Evolutionary conservation across 1,140 invertebrate species (phyloP), one percentile per base, ranked within the genome.

Genomic region (Drosophila kohkoa): DNA sequence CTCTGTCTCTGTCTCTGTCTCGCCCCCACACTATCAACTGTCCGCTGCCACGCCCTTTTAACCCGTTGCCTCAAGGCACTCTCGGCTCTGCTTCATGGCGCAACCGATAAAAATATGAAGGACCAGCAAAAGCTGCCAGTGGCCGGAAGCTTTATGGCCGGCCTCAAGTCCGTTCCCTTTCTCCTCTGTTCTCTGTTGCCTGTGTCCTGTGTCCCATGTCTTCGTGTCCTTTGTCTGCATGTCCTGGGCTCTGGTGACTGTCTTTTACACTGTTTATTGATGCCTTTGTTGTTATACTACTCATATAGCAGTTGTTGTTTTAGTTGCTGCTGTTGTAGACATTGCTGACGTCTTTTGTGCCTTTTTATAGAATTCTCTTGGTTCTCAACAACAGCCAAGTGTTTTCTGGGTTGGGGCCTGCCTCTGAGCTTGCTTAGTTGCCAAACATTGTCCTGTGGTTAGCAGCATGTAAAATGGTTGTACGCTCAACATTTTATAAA

Each of bases 221-320:
- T n/a, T 20, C 38, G 20, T 13, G 48, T 60, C 3, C 52, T 59
- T 68, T 59, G 58, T 49, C 45, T 54, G 58, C 52, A 35, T 45
- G 66, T 54, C 51, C 67, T 45, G 16, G 32, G 25, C 62, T 38
- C 67, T 64, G 64, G 54, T 55, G 69, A 87, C 83, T 87, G 83
- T 82, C 83, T 88, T 82, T 79, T 88, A 77, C 77, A 88, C 77
- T 87, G 83, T 88, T 87, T 87, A 87, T 87, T 75, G 82, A 87
- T 82, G 83, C 69, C 75, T 77, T 87, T 88, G 78, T 81, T 76
- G 79, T 57, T 79, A 43, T 43, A 43, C 41, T 13, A 43, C 41
- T 43, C 41, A 13, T 5, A 43, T 43, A 13, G 77, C 75, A 64
- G 57, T 60, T 74, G 76, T 52, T 82, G 48, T 35, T 60, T 49